Evolutionary conservation across 2,888 invertebrate genomes (phyloP).

Genomic region (Torymus auratus): DNA sequence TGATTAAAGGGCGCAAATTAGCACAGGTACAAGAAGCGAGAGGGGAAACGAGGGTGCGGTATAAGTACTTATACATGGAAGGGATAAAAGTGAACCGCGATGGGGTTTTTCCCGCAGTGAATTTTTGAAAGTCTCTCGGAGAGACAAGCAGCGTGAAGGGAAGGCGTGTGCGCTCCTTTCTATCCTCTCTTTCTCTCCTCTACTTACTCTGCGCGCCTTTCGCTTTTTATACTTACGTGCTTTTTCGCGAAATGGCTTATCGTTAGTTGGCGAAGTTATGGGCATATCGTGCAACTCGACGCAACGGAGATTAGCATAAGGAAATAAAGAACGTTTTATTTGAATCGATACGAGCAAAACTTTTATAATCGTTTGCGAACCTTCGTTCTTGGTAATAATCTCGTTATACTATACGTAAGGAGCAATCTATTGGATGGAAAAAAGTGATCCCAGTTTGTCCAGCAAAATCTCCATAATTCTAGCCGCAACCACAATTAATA

Average conservation of each 20-base stretch:
- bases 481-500: too few species aligned
- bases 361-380: too few species aligned
- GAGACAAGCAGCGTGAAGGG: background rate
- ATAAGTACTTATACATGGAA: background rate
- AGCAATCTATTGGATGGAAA: too few species aligned
- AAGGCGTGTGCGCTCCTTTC: too few species aligned
- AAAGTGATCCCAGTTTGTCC: too few species aligned
- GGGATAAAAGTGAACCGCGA: background rate
- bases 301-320: too few species aligned
- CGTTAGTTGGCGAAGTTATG: background rate
- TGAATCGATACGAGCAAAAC: too few species aligned
- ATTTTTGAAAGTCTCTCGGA: conserved; percentile 25
- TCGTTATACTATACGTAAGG: too few species aligned
- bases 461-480: too few species aligned
- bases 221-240: background rate
- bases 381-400: too few species aligned
- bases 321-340: too few species aligned
- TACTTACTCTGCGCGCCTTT: background rate
- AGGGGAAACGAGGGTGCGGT: background rate
- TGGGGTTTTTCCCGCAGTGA: background rate
- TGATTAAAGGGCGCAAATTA: conserved; percentile 20
- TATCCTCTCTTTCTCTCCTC: background rate
- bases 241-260: background rate
- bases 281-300: too few species aligned
- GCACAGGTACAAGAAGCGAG: background rate